A percentile compares a stretch with the other conserved stretches of the same genome.
Conservation (phyloP, 1,140 invertebrate genomes). For the Thaumetopoea pityocampa region DNA sequence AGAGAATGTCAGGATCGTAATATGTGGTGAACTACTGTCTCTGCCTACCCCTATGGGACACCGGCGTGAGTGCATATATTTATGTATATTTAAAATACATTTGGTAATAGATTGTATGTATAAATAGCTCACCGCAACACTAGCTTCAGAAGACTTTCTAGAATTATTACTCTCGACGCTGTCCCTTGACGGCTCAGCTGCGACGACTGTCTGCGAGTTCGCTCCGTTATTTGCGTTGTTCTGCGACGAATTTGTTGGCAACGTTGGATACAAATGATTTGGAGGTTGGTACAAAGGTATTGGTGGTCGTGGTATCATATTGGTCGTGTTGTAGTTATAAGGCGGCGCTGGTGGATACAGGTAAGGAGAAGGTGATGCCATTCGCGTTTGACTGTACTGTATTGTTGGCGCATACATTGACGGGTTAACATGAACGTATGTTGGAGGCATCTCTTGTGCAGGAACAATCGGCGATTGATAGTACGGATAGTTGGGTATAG, state of each 20-base stretch:
- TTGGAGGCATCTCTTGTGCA: conserved; percentile 26
- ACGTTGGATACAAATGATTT: conserved; percentile 40
- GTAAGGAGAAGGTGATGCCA: conserved; percentile 47
- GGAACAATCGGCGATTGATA: conserved; percentile 27
- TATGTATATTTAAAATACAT: too few relatives aligned
- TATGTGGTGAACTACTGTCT: too few relatives aligned
- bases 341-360: conserved; percentile 32
- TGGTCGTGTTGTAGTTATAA: conserved; percentile 63
- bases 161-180: conserved; percentile 38
- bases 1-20: too few relatives aligned
- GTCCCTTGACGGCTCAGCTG: conserved; percentile 36
- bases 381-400: conserved; percentile 52
- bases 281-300: conserved; percentile 50
- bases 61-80: too few relatives aligned
- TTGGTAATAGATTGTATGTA: too few relatives aligned
- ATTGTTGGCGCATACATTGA: conserved; percentile 38
- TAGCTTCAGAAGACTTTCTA: conserved; percentile 52
- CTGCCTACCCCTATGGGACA: too few relatives aligned
- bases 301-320: conserved; percentile 54
- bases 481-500: conserved; percentile 37
- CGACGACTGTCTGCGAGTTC: conserved; percentile 24
- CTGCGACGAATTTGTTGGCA: conserved; percentile 18
- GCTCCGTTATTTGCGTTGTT: conserved; percentile 27
- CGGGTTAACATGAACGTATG: conserved; percentile 33
- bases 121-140: conserved; percentile 33